Evolutionary conservation across 2,113 vertebrate species (phyloP), one percentile per base, ranked within the genome.

Genomic region (Hepsetus odoe): DNA sequence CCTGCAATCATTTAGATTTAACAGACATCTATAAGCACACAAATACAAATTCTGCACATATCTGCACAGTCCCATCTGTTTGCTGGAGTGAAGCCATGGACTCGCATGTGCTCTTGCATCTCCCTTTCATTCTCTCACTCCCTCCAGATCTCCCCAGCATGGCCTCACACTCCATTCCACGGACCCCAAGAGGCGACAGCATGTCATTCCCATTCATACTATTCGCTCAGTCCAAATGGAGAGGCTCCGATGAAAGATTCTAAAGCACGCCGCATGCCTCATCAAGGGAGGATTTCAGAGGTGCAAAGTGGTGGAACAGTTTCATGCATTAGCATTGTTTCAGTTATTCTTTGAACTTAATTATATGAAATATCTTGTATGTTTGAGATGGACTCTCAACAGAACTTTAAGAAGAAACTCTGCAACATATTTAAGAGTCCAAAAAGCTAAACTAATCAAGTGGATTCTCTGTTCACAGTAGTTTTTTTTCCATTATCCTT

Each of bases 141-240:
- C 61, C 22, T 72, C 32, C 33, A 51, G 62, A 73, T 56, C 30
- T 24, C n/a, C 22, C 1, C 20, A 24, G 32, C 53, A 56, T 13
- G 61, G 10, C 46, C 26, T 55, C 28, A 82, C 56, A 69, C 61
- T 33, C 55, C 44, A 70, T 58, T 79, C 65, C 72, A 22, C 33
- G 11, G 28, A 59, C 49, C 73, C 46, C 59, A 24, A 65, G 64
- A 38, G 69, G 33, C 38, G 24, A 66, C 61, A 18, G 53, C 70
- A 53, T 40, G 44, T 11, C 59, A 55, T 44, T 77, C 55, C 42
- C 55, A 62, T 78, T 18, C n/a, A 59, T 74, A 38, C 26, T 58
- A 30, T 32, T 49, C 28, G 28, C 28, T n/a, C 4, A 74, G 30
- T 44, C 40, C 11, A 28, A 68, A 68, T n/a, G 16, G 20, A 22